These are phyloP conservation scores for Helicoverpa assulta DNA, from an alignment of 2,888 invertebrate genomes.

Conservation along the genomic window DNA sequence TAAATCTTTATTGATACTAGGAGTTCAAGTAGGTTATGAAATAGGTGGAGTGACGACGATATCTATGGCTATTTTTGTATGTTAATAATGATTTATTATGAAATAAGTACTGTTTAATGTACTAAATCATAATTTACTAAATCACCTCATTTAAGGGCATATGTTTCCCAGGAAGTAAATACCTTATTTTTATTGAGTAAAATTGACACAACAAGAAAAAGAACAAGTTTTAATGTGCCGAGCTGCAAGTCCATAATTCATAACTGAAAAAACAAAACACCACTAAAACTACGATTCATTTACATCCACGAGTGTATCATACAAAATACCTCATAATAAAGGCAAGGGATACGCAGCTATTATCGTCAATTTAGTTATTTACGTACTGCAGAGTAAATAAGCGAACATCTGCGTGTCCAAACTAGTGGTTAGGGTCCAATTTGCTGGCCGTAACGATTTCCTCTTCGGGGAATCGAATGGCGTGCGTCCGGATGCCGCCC, in stretches of 20 bases:
- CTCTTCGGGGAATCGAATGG: slow-evolving; percentile 89
- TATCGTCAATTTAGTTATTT: slow-evolving; percentile 72
- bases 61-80: not conserved
- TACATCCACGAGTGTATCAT: slow-evolving; percentile 13
- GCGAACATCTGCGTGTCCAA: slow-evolving; percentile 83
- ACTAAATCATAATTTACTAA: too few species aligned
- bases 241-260: too few species aligned
- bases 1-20: slow-evolving; percentile 75
- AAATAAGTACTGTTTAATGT: not conserved
- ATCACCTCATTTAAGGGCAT: too few species aligned
- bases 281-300: slow-evolving; percentile 10
- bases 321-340: slow-evolving; percentile 46
- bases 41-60: slow-evolving; percentile 6
- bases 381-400: slow-evolving; percentile 75
- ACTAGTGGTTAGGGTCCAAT: slow-evolving; percentile 89
- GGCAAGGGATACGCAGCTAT: slow-evolving; percentile 63
- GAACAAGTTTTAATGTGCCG: too few species aligned
- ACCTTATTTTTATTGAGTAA: too few species aligned
- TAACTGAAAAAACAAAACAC: not conserved
- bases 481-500: slow-evolving; percentile 86
- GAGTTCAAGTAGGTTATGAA: slow-evolving; percentile 43
- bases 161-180: too few species aligned
- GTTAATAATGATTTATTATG: not conserved
- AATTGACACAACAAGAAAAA: too few species aligned
- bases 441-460: slow-evolving; percentile 89